Evolutionary conservation across 2,888 invertebrate genomes (phyloP), one percentile per base, ranked within the genome.

Genomic region (Willowsia nigromaculata): DNA sequence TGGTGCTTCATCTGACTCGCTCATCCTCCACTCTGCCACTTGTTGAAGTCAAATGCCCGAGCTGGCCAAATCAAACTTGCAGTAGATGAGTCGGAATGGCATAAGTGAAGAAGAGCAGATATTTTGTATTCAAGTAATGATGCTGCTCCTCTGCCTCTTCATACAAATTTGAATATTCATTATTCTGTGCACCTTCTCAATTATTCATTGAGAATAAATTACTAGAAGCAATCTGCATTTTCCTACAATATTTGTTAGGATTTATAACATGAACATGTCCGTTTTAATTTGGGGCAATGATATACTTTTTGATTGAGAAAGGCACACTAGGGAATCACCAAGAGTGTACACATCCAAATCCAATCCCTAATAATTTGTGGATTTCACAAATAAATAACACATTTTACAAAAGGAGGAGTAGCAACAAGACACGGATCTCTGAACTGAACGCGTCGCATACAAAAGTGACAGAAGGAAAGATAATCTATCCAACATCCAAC

Each of bases 161-260:
- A 27, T n/a, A 7, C 15, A 56, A 80, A 80, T 56, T 56, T 80
- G 80, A 56, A 80, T 80, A 80, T 80, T 80, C 80, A 80, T 80
- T 56, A 80, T 33, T 33, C 22, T 27, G n/a, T 22, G 74, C 74
- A 71, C 68, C 68, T 43, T 47, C 11, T 43, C 74, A 9, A 74
- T 25, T 47, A 74, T 43, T 65, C 65, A 65, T 65, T 65, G 11
- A 62, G 27, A 27, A 62, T 13, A 30, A 62, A 62, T 30, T 27
- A 30, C 62, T 1, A 13, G 9, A 27, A 27, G 27, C 22, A 30
- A 13, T 13, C 27, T 30, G 2, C 3, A 3, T 27, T 27, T 62
- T 50, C n/a, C 7, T 50, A 13, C 22, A 56, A 4, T 30, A 11
- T 62, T 15, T 13, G 30, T 9, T 27, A 30, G n/a, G n/a, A n/a